phyloP scores from a whole-genome alignment of 37 sponge, comb jelly and placozoan species.

The Amphimedon queenslandica region DNA sequence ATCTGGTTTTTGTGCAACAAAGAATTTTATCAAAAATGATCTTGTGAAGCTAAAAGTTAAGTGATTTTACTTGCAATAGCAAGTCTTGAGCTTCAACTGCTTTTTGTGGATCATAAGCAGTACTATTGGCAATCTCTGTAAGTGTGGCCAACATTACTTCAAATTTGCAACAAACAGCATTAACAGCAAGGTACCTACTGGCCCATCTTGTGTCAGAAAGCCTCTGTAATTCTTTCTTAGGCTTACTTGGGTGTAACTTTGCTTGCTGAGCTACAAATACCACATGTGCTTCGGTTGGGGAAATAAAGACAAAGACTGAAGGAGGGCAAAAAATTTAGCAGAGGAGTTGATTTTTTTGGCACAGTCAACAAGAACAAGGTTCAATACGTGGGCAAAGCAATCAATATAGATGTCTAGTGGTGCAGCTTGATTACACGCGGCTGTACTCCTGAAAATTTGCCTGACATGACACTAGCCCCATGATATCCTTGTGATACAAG shows the following conservation, averaged over 20 bases:
- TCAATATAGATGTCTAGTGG: constrained; percentile 21
- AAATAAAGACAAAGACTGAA: constrained; percentile 41
- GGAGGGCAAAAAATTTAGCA: constrained; percentile 10
- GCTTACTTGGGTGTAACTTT: constrained; percentile 49
- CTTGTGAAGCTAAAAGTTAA: constrained; percentile 12
- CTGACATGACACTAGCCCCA: constrained; percentile 43
- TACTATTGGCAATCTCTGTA: constrained; percentile 1
- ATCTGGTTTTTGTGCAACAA: constrained; percentile 20
- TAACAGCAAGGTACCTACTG: constrained; percentile 34
- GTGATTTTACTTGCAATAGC: constrained; percentile 14
- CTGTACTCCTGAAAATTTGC: constrained; percentile 30
- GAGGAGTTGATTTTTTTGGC: constrained; percentile 3
- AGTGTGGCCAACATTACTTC: constrained; percentile 25
- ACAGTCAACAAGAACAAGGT: constrained; percentile 18
- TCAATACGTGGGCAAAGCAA: constrained; percentile 24
- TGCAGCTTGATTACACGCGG: constrained; percentile 19
- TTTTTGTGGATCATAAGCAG: constrained; percentile 21
- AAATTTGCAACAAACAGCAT: constrained; percentile 21
- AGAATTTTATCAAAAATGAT: constrained; percentile 27
- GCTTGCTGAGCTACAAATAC: constrained; percentile 38
- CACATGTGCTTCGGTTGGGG: constrained; percentile 27
- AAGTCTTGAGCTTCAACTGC: constrained; percentile 36
- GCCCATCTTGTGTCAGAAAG: constrained; percentile 60
- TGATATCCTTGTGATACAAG: constrained; percentile 33
- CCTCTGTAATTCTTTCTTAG: constrained; percentile 15